Base-by-base conservation (phyloP, 2,888 invertebrate species). In the Lingula anatina region DNA sequence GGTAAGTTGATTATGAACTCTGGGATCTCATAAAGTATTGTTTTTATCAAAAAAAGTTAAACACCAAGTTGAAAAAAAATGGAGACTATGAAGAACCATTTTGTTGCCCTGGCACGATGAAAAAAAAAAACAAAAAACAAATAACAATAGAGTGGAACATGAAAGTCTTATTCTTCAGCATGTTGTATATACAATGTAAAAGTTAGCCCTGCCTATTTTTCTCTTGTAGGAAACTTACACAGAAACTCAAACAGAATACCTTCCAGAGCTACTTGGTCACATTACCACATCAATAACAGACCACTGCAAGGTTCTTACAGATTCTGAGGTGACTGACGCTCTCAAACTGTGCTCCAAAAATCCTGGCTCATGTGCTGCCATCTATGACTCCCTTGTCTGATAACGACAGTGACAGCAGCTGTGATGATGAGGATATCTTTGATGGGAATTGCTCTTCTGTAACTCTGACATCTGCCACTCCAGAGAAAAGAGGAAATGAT, bases 191-290 rank as follows among this genome's bases (percentile, higher is more conserved):
- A n/a, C n/a, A n/a, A n/a, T n/a, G n/a, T n/a, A n/a, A n/a, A n/a
- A n/a, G n/a, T n/a, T n/a, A n/a, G n/a, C n/a, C n/a, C n/a, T n/a
- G n/a, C n/a, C n/a, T n/a, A n/a, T n/a, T n/a, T 42, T 47, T 7
- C 36, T 43, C 44, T 51, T 57, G 15, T 59, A 78, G 61, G 89
- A 89, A 75, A 85, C 86, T 44, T 88, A 86, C 61, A 82, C 85
- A 44, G 88, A 88, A 70, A 88, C 85, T 23, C 86, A 87, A 5
- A 85, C 86, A 7, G 85, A 87, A 59, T 87, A 88, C 70, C 77
- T 89, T 48, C 89, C 89, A n/a, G 83, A 84, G 61, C 81, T 89
- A 48, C 85, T 89, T 64, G 79, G 84, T n/a, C 83, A 84, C 60
- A 82, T 88, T 40, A 83, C 84, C 21, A 80, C 79, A 44, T 80